Evolutionary conservation across 53 echinoderm and acorn worm species (phyloP).

Genomic region (Crossaster papposus): DNA sequence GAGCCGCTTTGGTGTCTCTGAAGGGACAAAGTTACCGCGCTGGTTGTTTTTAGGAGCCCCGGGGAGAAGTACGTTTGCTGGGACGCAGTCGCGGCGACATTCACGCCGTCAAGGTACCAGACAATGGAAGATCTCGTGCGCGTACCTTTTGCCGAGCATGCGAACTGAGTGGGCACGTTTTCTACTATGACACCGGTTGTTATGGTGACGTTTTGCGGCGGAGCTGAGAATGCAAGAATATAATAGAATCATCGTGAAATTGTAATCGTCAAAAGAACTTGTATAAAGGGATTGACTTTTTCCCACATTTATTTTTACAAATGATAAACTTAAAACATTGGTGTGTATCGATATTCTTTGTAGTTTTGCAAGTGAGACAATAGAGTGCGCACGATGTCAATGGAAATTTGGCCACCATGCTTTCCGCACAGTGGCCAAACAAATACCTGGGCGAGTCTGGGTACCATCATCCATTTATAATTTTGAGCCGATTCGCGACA

Average conservation of each 20-base stretch:
- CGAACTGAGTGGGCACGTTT: not conserved
- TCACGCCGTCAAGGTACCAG: conserved; percentile 28
- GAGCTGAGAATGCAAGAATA: conserved; percentile 6
- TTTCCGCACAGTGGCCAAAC: too few relatives aligned
- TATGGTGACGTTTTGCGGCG: conserved; percentile 6
- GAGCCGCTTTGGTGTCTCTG: conserved; percentile 12
- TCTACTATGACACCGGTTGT: not conserved
- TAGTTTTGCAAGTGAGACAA: too few relatives aligned
- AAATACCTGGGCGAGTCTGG: too few relatives aligned
- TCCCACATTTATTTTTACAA: too few relatives aligned
- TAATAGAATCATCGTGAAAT: not conserved
- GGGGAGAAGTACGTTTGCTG: not conserved
- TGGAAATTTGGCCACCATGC: too few relatives aligned
- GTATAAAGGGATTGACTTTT: not conserved
- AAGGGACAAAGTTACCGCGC: not conserved
- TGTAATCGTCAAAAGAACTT: not conserved
- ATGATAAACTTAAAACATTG: too few relatives aligned
- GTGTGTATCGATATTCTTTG: too few relatives aligned
- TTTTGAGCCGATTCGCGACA: too few relatives aligned
- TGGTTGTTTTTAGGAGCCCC: not conserved
- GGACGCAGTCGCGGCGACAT: not conserved
- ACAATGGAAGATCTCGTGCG: conserved; percentile 21
- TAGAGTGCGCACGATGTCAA: too few relatives aligned
- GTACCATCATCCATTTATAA: too few relatives aligned
- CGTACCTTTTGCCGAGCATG: not conserved